Evolutionary conservation across 2,113 vertebrate species (phyloP).

Genomic region (Istiophorus platypterus): DNA sequence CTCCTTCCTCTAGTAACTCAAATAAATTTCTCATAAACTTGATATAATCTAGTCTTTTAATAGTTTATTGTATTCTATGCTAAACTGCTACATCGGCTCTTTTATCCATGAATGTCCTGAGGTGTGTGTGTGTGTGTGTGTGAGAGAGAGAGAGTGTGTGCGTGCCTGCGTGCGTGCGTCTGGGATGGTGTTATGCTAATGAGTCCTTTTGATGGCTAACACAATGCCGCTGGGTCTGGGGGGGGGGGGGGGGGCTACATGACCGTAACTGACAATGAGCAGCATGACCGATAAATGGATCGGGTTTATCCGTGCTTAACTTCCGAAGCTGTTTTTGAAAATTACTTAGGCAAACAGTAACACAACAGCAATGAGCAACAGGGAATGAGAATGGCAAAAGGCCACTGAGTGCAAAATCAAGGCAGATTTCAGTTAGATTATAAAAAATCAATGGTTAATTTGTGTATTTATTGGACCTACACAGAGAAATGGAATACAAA

Average conservation of each 20-base stretch:
- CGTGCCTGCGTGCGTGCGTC: conserved; percentile 3
- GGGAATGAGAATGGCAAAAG: not conserved
- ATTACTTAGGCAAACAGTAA: not conserved
- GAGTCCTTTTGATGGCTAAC: conserved; percentile 37
- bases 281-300: conserved; percentile 39
- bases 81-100: not conserved
- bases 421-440: not conserved
- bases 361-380: not conserved
- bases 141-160: too few relatives aligned
- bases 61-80: conserved; percentile 5
- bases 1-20: not conserved
- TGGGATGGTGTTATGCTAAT: conserved; percentile 50
- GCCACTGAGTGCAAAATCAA: not conserved
- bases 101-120: conserved; percentile 48
- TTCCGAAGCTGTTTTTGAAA: not conserved
- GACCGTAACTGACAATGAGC: conserved; percentile 49
- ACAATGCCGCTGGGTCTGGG: conserved; percentile 28
- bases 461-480: conserved; percentile 1
- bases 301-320: not conserved
- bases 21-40: not conserved
- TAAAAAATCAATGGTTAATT: conserved; percentile 1
- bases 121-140: conserved; percentile 8
- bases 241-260: conserved; percentile 3
- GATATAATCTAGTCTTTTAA: not conserved
- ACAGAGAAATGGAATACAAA: conserved; percentile 10